Conservation (phyloP, 1,140 invertebrate species). For the Hirudo medicinalis region DNA sequence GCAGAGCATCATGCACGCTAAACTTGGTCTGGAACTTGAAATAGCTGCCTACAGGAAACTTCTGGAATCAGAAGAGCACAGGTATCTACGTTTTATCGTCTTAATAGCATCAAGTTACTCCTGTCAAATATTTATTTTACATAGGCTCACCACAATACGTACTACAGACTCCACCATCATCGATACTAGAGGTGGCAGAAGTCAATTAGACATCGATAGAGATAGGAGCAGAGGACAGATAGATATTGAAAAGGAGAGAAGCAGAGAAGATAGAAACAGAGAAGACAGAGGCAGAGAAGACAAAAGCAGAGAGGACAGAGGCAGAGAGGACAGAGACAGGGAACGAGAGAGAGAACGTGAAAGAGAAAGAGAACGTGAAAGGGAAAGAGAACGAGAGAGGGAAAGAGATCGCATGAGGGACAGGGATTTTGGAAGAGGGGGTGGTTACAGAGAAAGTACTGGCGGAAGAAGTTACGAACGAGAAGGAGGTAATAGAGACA, state of each 20-base stretch:
- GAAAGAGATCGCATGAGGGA: constrained; percentile 6
- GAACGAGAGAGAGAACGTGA: constrained; percentile 11
- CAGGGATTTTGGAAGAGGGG: background rate
- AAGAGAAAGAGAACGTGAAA: constrained; percentile 11
- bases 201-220: constrained; percentile 1
- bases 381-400: constrained; percentile 16
- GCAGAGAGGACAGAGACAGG: background rate
- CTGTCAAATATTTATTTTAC: background rate
- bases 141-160: constrained; percentile 2
- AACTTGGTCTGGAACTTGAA: constrained; percentile 23
- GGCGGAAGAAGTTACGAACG: background rate
- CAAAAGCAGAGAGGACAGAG: background rate
- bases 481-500: constrained; percentile 2
- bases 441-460: background rate
- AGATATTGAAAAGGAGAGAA: background rate
- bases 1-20: constrained; percentile 20
- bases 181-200: background rate
- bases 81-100: constrained; percentile 5
- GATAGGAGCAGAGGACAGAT: constrained; percentile 6
- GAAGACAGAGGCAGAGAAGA: background rate
- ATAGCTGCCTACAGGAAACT: constrained; percentile 24
- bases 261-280: constrained; percentile 2
- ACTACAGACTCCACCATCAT: background rate
- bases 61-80: constrained; percentile 23
- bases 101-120: background rate